Percentiles rank a stretch among this genome's conserved stretches.
Evolutionary conservation across 2,797 vertebrate species (phyloP).

Genomic region (Distichodus sexfasciatus): DNA sequence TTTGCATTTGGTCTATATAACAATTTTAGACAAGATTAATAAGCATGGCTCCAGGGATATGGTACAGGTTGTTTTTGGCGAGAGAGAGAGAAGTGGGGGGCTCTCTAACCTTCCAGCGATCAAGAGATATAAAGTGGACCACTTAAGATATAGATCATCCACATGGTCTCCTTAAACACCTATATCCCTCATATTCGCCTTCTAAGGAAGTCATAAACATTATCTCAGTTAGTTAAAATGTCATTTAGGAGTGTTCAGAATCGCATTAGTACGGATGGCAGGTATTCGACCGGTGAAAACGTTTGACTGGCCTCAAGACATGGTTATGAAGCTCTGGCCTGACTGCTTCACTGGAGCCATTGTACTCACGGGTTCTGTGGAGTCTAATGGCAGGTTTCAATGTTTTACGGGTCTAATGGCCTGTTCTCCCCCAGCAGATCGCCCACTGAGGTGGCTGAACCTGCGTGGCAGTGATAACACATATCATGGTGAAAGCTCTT

Average conservation of each 20-base stretch:
- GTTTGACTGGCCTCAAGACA: neutral
- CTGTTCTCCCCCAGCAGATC: constrained; percentile 27
- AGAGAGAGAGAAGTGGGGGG: constrained; percentile 21
- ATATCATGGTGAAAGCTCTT: constrained; percentile 31
- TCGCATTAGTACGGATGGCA: constrained; percentile 35
- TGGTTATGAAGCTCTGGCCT: neutral
- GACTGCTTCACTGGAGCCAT: neutral
- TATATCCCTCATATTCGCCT: constrained; percentile 40
- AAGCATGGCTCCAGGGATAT: constrained; percentile 18
- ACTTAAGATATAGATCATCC: constrained; percentile 41
- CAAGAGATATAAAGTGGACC: constrained; percentile 33
- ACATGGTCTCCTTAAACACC: constrained; percentile 28
- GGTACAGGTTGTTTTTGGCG: constrained; percentile 10
- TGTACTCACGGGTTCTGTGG: constrained; percentile 24
- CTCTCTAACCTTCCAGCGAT: constrained; percentile 16
- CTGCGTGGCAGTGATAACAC: constrained; percentile 46
- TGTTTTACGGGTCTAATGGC: constrained; percentile 45
- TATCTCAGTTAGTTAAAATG: constrained; percentile 45
- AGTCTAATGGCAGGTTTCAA: constrained; percentile 21
- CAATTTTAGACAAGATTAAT: neutral
- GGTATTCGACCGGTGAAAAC: constrained; percentile 22
- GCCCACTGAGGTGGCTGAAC: constrained; percentile 19
- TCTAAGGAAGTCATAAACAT: constrained; percentile 41
- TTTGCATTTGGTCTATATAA: neutral
- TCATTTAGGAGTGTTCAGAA: constrained; percentile 46